Percentiles rank a stretch among this genome's conserved stretches.
These are phyloP conservation scores for Thereuonema tuberculata DNA, from an alignment of 1,140 invertebrate genomes.

Conservation along the genomic window DNA sequence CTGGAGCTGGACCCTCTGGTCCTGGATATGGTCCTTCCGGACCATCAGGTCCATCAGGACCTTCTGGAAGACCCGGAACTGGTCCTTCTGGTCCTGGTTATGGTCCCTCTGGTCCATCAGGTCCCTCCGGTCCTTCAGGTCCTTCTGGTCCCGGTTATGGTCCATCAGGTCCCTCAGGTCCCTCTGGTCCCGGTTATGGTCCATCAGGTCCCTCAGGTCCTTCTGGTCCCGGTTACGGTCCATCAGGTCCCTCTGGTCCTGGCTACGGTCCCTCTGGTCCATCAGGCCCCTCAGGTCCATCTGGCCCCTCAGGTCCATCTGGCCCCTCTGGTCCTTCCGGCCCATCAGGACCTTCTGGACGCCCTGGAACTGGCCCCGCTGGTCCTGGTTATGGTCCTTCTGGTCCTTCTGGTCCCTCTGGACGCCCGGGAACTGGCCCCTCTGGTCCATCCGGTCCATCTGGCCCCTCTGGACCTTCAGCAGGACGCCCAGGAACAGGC, in stretches of 20 bases:
- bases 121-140: too few relatives aligned
- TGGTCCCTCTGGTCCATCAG: background rate
- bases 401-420: background rate
- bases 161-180: background rate
- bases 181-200: background rate
- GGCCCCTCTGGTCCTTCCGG: background rate
- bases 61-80: background rate
- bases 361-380: background rate
- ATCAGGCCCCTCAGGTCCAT: too few relatives aligned
- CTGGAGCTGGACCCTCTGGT: background rate
- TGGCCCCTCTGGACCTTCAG: background rate
- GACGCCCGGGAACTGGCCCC: background rate
- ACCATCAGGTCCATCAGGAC: background rate
- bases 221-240: background rate
- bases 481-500: too few relatives aligned
- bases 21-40: background rate
- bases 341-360: background rate
- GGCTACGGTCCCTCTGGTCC: too few relatives aligned
- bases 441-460: background rate
- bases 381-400: background rate
- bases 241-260: too few relatives aligned
- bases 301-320: background rate
- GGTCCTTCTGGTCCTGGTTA: background rate
- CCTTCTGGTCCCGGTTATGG: background rate
- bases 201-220: background rate